Evolutionary conservation across 2,888 invertebrate species (phyloP).

Genomic region (Agriopis marginaria): DNA sequence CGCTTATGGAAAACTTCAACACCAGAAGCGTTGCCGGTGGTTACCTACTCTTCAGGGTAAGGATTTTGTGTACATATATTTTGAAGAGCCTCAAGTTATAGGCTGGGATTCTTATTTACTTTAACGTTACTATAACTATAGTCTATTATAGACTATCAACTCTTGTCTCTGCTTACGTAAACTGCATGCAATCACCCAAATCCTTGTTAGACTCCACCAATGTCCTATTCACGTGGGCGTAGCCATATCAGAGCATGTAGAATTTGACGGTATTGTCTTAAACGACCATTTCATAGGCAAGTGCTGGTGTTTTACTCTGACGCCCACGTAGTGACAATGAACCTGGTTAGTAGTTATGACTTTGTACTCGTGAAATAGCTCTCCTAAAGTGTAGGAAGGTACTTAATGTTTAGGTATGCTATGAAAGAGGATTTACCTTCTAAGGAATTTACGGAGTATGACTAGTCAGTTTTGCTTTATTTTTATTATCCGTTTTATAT

Average conservation of each 20-base stretch:
- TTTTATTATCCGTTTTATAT: neutral
- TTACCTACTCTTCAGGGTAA: no score
- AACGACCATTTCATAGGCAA: constrained; percentile 50
- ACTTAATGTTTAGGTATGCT: neutral
- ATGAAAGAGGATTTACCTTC: constrained; percentile 1
- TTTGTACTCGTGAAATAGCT: constrained; percentile 18
- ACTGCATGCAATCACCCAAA: neutral
- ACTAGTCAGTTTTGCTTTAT: neutral
- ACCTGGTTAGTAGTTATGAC: constrained; percentile 19
- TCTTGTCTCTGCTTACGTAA: neutral
- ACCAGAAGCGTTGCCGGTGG: no score
- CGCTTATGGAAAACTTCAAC: no score
- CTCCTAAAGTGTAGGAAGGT: constrained; percentile 13
- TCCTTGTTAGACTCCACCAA: constrained; percentile 11
- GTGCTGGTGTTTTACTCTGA: constrained; percentile 12
- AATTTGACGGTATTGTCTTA: constrained; percentile 49
- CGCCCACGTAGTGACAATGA: constrained; percentile 25
- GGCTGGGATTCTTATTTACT: no score
- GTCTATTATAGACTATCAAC: no score
- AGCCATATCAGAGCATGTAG: constrained; percentile 41
- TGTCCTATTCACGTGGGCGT: constrained; percentile 33
- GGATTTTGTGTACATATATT: no score
- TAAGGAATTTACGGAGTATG: neutral
- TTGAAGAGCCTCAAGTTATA: no score
- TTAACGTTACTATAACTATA: no score